These are phyloP conservation scores for Mythimna albipuncta DNA, from an alignment of 2,888 invertebrate species.

Conservation along the genomic window DNA sequence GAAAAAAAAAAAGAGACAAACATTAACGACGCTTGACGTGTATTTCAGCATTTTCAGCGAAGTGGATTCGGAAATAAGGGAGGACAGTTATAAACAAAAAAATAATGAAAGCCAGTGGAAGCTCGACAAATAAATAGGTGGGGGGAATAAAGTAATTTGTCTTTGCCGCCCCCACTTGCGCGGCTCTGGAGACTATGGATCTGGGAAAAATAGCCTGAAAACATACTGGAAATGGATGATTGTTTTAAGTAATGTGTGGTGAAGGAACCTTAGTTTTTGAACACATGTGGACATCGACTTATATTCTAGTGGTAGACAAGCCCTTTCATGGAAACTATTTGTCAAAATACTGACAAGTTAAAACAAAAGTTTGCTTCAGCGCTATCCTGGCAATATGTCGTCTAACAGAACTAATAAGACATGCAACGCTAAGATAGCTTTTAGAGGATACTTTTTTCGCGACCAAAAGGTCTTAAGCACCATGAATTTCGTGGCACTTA, in stretches of 20 bases:
- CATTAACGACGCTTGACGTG: conserved; percentile 43
- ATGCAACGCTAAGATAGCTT: too few relatives aligned
- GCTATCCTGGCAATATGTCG: too few relatives aligned
- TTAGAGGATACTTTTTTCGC: too few relatives aligned
- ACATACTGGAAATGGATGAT: not conserved
- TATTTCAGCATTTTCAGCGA: conserved; percentile 49
- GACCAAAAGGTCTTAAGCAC: too few relatives aligned
- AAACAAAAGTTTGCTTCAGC: too few relatives aligned
- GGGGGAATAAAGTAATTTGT: conserved; percentile 83
- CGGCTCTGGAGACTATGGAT: conserved; percentile 56
- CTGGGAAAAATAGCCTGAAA: conserved; percentile 23
- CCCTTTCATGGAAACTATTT: too few relatives aligned
- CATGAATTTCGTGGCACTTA: too few relatives aligned
- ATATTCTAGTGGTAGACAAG: too few relatives aligned
- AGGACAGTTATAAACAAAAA: conserved; percentile 75
- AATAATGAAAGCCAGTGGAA: conserved; percentile 75
- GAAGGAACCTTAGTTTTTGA: not conserved
- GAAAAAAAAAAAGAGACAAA: conserved; percentile 33
- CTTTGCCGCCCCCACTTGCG: conserved; percentile 73
- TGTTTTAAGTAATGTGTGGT: too few relatives aligned
- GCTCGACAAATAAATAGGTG: conserved; percentile 81
- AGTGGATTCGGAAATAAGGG: conserved; percentile 70
- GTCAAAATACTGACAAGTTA: too few relatives aligned
- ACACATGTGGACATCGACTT: too few relatives aligned
- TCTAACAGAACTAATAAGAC: too few relatives aligned